Conservation (phyloP, 2,888 invertebrate species). For the Blera fallax region DNA sequence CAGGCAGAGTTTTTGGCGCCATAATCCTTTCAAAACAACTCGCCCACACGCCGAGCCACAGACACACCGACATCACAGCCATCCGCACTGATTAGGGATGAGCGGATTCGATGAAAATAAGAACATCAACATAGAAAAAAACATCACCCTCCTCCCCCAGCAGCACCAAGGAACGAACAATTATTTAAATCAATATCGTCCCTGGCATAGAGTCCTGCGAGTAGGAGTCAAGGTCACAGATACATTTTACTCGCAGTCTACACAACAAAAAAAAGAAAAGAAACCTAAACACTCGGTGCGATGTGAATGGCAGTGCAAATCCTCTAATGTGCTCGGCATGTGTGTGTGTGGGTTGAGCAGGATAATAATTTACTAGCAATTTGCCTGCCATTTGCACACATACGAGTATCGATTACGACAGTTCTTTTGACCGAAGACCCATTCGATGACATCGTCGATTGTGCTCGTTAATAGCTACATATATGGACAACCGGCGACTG, state of each 20-base stretch:
- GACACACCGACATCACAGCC: neutral
- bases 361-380: constrained; percentile 2
- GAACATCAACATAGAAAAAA: neutral
- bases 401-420: neutral
- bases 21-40: constrained; percentile 22
- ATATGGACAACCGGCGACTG: neutral
- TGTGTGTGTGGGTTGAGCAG: neutral
- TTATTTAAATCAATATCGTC: constrained; percentile 26
- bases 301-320: neutral
- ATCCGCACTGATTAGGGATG: neutral
- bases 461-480: neutral
- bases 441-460: neutral
- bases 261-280: neutral
- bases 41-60: neutral
- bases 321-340: neutral
- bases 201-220: constrained; percentile 2
- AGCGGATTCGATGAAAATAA: neutral
- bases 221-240: constrained; percentile 25
- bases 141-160: neutral
- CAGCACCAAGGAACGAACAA: neutral
- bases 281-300: neutral
- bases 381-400: neutral
- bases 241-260: neutral
- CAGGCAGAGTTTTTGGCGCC: constrained; percentile 38
- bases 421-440: neutral